Percentiles rank a stretch among this genome's conserved stretches.
These are phyloP conservation scores for Perizoma flavofasciatum DNA, from an alignment of 2,888 invertebrate genomes.

Conservation along the genomic window DNA sequence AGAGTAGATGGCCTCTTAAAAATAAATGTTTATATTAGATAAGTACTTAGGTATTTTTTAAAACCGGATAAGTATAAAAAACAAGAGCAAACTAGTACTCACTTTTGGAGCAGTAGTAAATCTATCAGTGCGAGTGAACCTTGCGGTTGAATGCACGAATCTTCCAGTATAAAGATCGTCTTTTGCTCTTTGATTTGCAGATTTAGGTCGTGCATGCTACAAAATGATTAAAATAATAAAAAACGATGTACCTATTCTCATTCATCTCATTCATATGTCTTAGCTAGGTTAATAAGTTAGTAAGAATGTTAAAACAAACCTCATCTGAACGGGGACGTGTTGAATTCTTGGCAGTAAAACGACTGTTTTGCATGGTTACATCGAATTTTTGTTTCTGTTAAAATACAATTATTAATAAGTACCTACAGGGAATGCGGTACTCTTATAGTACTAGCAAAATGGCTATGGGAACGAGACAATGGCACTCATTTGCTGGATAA, in stretches of 20 bases:
- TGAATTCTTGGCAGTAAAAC: conserved; percentile 31
- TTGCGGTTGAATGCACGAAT: conserved; percentile 12
- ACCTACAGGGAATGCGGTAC: no score
- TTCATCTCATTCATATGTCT: no score
- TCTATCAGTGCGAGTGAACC: conserved; percentile 20
- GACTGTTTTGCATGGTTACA: conserved; percentile 30
- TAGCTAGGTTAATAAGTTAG: neutral
- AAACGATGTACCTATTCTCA: no score
- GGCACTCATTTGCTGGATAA: no score
- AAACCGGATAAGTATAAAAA: neutral
- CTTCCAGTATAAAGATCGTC: conserved; percentile 44
- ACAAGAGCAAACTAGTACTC: neutral
- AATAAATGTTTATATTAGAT: conserved; percentile 3
- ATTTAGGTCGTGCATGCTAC: conserved; percentile 53
- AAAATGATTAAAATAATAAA: neutral
- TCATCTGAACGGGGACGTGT: conserved; percentile 41
- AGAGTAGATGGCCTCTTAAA: conserved; percentile 48
- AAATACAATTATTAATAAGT: no score
- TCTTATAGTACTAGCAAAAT: no score
- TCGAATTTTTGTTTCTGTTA: conserved; percentile 39
- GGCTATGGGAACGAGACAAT: no score
- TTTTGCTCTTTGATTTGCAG: conserved; percentile 49
- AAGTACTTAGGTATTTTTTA: no score
- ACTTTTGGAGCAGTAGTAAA: conserved; percentile 20
- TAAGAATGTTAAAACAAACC: conserved; percentile 31